Evolutionary conservation across 2,113 vertebrate species (phyloP), one percentile per base, ranked within the genome.

Genomic region (Caranx melampygus): DNA sequence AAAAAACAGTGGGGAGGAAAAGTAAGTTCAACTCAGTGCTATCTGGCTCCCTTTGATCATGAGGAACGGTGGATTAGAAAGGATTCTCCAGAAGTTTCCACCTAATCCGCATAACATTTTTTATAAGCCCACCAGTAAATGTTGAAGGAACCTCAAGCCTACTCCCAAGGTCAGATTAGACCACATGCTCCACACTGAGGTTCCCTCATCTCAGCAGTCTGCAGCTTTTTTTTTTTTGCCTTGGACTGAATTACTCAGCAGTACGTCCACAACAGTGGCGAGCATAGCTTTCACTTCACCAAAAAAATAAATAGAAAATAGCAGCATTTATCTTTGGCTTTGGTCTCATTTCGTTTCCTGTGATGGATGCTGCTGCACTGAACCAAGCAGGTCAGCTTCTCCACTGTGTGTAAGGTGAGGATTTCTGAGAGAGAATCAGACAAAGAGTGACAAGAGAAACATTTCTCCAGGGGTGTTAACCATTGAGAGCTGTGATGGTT

Each of bases 1-100:
- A 61, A 70, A 72, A 82, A 72, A 80, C 64, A 55, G 80, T 51
- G 18, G 20, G 58, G 21, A 79, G 37, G 42, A 72, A 76, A 89
- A 88, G 68, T 67, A 78, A 69, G 76, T 87, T 86, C 58, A 81
- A 88, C 78, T 86, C 79, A 54, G 61, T 84, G 70, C 81, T 86
- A 88, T 89, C 77, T 87, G 64, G 15, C 60, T 79, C 60, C 82
- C 91, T 95, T 93, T 93, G 92, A 95, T 94, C 91, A 90, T 70
- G 55, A 73, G 79, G 74, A 83, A 86, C 18, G 70, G 79, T 86
- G 90, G 92, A 93, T 93, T 92, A 94, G 70, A 86, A 75, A 82
- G 77, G 87, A 94, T 92, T 94, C 84, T 78, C 81, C 75, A 75
- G 49, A 88, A 89, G 72, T 87, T 89, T 87, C 73, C 55, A 35